A percentile compares a stretch with the other conserved stretches of the same genome.
Conservation (phyloP, 2,797 vertebrate species). For the Vespertilio murinus region DNA sequence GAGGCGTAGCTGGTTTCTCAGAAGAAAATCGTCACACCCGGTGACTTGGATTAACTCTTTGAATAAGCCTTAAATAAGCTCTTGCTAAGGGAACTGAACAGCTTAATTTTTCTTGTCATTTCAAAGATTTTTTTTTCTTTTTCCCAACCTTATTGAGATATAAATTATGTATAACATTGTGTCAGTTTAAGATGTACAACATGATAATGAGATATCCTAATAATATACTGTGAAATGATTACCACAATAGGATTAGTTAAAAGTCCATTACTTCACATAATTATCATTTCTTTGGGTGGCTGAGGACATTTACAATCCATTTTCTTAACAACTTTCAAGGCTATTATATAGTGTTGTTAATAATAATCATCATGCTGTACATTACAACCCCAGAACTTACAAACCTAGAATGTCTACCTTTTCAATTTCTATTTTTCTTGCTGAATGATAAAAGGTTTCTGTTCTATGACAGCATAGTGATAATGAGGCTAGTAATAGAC, state of each 20-base stretch:
- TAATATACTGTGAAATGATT: background rate
- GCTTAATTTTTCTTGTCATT: background rate
- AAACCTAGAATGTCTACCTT: conserved; percentile 2
- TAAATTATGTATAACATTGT: background rate
- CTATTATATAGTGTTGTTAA: background rate
- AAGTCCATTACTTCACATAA: background rate
- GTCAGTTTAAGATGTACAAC: background rate
- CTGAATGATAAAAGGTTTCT: background rate
- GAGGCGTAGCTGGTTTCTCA: conserved; percentile 43
- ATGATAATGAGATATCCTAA: background rate
- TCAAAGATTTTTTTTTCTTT: background rate
- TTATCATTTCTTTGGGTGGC: background rate
- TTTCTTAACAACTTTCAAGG: background rate
- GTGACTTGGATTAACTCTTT: background rate
- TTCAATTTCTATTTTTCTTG: background rate
- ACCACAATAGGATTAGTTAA: background rate
- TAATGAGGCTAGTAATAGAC: background rate
- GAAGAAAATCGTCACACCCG: background rate
- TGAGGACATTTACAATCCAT: background rate
- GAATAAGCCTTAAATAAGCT: conserved; percentile 36
- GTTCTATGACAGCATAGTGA: background rate
- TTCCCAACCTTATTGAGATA: background rate
- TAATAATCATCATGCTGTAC: background rate
- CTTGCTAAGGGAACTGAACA: background rate
- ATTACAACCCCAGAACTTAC: background rate